phyloP scores from a whole-genome alignment of 2,888 invertebrate genomes.

The Entomobrya proxima region DNA sequence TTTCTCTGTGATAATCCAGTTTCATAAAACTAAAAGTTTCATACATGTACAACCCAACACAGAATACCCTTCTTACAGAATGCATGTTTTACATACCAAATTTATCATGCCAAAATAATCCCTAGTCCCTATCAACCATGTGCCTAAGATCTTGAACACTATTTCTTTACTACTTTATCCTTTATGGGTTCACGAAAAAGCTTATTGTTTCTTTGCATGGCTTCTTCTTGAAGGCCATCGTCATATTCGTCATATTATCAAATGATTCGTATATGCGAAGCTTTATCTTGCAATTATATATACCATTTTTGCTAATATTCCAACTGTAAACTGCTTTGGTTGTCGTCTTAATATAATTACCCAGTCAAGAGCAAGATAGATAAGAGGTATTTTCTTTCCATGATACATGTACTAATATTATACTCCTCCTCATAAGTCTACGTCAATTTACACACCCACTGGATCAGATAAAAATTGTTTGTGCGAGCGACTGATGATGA shows the following conservation, averaged over 20 bases:
- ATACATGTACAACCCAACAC: background rate
- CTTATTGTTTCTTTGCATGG: background rate
- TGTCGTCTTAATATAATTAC: constrained; percentile 6
- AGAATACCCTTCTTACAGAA: no score
- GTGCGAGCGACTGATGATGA: background rate
- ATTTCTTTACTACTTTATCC: no score
- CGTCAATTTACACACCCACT: constrained; percentile 35
- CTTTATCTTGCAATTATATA: background rate
- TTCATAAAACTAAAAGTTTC: background rate
- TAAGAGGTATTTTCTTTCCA: background rate
- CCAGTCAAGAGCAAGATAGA: background rate
- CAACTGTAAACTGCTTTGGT: background rate
- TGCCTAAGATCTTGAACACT: no score
- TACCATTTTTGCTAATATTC: background rate
- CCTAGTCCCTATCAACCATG: no score
- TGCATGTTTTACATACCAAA: no score
- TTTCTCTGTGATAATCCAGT: background rate
- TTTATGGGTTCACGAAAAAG: background rate
- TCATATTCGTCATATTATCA: background rate
- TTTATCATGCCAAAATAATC: no score
- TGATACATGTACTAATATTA: background rate
- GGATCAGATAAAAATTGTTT: background rate
- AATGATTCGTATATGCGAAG: background rate
- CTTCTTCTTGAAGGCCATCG: background rate
- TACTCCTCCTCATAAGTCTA: background rate